These are phyloP conservation scores for Sciaenops ocellatus DNA, from an alignment of 2,797 vertebrate genomes.

Conservation along the genomic window DNA sequence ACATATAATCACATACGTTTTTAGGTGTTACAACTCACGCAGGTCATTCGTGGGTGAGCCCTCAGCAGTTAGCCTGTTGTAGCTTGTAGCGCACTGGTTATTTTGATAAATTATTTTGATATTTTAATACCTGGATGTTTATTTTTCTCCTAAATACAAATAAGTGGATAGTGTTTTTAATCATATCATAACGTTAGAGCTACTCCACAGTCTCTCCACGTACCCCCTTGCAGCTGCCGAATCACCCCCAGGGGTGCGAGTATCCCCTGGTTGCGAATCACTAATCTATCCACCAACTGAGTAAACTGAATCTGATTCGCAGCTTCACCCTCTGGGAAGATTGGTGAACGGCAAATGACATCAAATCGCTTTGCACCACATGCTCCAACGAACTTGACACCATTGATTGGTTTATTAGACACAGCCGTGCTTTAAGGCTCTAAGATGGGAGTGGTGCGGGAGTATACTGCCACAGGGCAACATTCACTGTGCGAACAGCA, in stretches of 20 bases:
- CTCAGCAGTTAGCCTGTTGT: neutral
- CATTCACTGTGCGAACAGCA: slow-evolving; percentile 45
- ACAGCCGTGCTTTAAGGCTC: slow-evolving; percentile 55
- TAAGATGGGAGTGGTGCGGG: slow-evolving; percentile 47
- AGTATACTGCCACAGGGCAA: slow-evolving; percentile 45
- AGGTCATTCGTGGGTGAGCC: too few species aligned
- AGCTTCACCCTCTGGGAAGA: slow-evolving; percentile 59
- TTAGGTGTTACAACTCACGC: too few species aligned
- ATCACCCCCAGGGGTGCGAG: slow-evolving; percentile 4
- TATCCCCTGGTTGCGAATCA: slow-evolving; percentile 20
- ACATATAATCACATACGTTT: neutral
- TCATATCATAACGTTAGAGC: neutral
- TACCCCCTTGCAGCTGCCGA: slow-evolving; percentile 19
- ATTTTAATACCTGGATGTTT: neutral
- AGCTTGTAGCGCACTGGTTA: neutral
- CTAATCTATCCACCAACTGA: slow-evolving; percentile 66
- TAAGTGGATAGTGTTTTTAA: neutral
- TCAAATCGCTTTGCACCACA: slow-evolving; percentile 58
- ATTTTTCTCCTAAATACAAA: neutral
- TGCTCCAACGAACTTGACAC: slow-evolving; percentile 66
- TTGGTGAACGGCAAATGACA: slow-evolving; percentile 46
- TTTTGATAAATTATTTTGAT: neutral
- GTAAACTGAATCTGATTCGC: slow-evolving; percentile 53
- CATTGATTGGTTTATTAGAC: slow-evolving; percentile 70
- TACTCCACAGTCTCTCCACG: neutral